Conservation (phyloP, 2,113 vertebrate species). For the Saimiri boliviensis region DNA sequence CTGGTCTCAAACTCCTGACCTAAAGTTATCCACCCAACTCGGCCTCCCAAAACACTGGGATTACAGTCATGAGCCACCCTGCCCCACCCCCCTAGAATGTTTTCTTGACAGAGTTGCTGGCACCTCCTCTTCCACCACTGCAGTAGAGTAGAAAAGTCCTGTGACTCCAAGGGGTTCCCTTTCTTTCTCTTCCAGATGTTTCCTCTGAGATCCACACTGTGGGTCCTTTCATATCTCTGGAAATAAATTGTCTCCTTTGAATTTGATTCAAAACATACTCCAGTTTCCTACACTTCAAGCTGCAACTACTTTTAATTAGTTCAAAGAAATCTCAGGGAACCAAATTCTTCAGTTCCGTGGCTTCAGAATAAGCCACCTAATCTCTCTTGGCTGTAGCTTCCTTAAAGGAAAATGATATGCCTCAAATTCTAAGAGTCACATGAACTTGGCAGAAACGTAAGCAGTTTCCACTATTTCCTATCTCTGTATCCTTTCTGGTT, state of each 20-base stretch:
- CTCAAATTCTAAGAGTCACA: constrained; percentile 47
- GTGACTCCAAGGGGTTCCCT: not conserved
- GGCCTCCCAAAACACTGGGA: no score
- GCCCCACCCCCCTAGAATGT: not conserved
- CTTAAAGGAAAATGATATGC: constrained; percentile 23
- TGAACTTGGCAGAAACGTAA: not conserved
- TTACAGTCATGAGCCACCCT: no score
- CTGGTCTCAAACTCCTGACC: no score
- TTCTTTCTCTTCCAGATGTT: not conserved
- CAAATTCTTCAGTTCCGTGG: not conserved
- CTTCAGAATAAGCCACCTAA: not conserved
- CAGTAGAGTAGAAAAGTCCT: not conserved
- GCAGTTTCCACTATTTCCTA: constrained; percentile 25
- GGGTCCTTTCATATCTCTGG: not conserved
- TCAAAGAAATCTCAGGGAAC: constrained; percentile 49
- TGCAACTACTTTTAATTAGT: not conserved
- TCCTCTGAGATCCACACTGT: not conserved
- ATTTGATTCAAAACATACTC: not conserved
- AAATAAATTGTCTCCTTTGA: constrained; percentile 21
- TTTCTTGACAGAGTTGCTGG: not conserved
- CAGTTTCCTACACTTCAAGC: not conserved
- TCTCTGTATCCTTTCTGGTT: not conserved
- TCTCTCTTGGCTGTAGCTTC: constrained; percentile 37
- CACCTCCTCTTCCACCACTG: not conserved
- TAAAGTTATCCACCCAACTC: no score